Conservation (phyloP, 2,888 invertebrate genomes). For the Cheilosia variabilis region DNA sequence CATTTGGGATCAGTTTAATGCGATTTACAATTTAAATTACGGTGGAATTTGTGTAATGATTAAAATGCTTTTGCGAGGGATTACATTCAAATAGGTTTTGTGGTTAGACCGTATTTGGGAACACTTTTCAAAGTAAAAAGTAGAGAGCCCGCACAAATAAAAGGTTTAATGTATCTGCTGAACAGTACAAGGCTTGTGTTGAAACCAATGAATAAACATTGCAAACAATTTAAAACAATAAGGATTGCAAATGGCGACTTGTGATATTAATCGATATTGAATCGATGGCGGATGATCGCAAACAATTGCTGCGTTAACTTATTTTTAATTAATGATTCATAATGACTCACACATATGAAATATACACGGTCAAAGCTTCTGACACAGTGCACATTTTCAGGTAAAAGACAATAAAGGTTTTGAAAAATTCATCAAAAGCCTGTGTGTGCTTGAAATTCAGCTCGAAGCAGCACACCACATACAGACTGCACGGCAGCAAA, state of each 20-base stretch:
- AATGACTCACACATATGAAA: no score
- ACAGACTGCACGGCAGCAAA: not conserved
- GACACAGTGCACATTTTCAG: not conserved
- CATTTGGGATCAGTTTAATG: conserved; percentile 54
- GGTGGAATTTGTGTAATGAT: conserved; percentile 56
- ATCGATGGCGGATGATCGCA: no score
- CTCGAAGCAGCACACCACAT: not conserved
- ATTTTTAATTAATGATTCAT: no score
- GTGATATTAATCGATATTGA: no score
- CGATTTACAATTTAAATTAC: conserved; percentile 64
- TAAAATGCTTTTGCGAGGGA: conserved; percentile 60
- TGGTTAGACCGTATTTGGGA: conserved; percentile 33
- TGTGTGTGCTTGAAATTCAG: not conserved
- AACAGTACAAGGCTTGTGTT: not conserved
- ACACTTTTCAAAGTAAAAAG: conserved; percentile 20
- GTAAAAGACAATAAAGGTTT: not conserved
- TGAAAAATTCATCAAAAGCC: conserved; percentile 3
- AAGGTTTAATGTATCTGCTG: not conserved
- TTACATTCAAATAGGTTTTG: conserved; percentile 55
- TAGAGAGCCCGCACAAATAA: conserved; percentile 14
- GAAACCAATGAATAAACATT: conserved; percentile 6
- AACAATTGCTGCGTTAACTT: no score
- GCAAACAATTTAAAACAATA: not conserved
- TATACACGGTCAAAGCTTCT: no score
- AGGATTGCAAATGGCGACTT: no score